Evolutionary conservation across 1,140 invertebrate species (phyloP), one percentile per base, ranked within the genome.

Genomic region (Plectus sambesii): DNA sequence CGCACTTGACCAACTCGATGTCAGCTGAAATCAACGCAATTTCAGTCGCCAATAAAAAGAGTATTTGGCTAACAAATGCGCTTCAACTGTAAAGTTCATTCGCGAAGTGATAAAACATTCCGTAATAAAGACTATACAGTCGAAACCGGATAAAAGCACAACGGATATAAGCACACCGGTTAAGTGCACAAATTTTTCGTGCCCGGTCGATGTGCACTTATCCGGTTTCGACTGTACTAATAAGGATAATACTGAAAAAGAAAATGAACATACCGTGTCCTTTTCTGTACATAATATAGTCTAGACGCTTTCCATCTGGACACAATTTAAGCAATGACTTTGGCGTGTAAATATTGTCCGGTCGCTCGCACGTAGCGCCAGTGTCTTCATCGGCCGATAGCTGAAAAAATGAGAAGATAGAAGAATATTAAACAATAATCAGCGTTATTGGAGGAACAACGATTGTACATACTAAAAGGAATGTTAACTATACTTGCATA

Each of bases 221-320:
- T n/a, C n/a, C n/a, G n/a, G n/a, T n/a, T n/a, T n/a, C n/a, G n/a
- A n/a, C n/a, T n/a, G n/a, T n/a, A n/a, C n/a, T n/a, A n/a, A 43
- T 22, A 17, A 47, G 23, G 2, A 12, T 19, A 43, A 38, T n/a
- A 38, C 20, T 27, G 17, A 39, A 39, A 36, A 42, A 46, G 45
- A 56, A 39, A 30, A 40, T 44, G 35, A 50, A 49, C 56, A 59
- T 59, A 73, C 74, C 68, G 57, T 47, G 47, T 25, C 67, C 68
- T 44, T 53, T 47, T 46, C 68, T 68, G 58, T 81, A 88, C 47
- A 93, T 71, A 51, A 93, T 82, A 68, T 92, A 85, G 74, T 94
- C 89, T 53, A 94, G 86, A 47, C 87, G 77, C 63, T 86, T 85
- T 22, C 87, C 87, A 41, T 79, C 69, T 2, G 83, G 82, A 56